These are phyloP conservation scores for Elephantulus edwardii DNA, from an alignment of 2,113 vertebrate species.

Conservation along the genomic window DNA sequence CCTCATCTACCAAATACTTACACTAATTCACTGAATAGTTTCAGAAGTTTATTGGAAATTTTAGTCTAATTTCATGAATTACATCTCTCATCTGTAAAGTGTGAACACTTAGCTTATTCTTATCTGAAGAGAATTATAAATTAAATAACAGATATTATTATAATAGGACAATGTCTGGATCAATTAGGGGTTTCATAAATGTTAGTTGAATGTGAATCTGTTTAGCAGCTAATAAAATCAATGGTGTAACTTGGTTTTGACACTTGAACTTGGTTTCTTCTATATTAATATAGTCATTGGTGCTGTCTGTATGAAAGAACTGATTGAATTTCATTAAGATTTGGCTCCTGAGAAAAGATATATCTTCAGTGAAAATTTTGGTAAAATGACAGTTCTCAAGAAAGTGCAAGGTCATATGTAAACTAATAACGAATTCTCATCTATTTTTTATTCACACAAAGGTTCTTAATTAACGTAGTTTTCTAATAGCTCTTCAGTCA, in stretches of 20 bases:
- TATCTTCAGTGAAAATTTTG: conserved; percentile 20
- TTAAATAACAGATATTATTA: neutral
- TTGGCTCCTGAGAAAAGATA: neutral
- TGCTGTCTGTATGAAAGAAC: neutral
- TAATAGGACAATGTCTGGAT: neutral
- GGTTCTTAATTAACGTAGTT: conserved; percentile 33
- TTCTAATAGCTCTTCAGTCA: neutral
- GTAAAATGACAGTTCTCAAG: conserved; percentile 46
- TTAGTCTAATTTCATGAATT: neutral
- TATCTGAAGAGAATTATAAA: neutral
- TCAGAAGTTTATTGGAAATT: neutral
- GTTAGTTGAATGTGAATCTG: neutral
- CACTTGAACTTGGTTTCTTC: conserved; percentile 35
- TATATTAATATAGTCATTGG: neutral
- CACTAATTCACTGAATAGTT: neutral
- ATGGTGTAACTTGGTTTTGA: conserved; percentile 30
- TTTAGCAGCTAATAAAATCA: conserved; percentile 11
- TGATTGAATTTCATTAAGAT: neutral
- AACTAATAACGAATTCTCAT: conserved; percentile 46
- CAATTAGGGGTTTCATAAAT: neutral
- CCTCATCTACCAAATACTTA: neutral
- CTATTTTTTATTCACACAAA: neutral
- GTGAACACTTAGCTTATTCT: neutral
- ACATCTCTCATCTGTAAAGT: conserved; percentile 12
- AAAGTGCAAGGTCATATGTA: neutral